Evolutionary conservation across 2,113 vertebrate species (phyloP).

Genomic region (Rhineura floridana): DNA sequence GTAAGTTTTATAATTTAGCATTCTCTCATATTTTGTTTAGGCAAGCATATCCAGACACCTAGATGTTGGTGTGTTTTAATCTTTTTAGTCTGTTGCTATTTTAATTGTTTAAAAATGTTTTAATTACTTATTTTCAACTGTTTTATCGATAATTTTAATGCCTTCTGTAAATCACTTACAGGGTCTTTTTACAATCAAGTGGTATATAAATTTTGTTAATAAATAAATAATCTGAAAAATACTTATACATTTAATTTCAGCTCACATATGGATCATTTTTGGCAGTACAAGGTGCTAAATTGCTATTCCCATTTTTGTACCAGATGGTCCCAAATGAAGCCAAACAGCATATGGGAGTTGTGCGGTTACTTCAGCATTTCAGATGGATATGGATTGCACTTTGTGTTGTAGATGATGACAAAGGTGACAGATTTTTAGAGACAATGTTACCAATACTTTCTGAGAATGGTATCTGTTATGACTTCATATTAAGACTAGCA

Average conservation of each 20-base stretch:
- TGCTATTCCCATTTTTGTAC: conserved; percentile 12
- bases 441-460: neutral
- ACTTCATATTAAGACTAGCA: neutral
- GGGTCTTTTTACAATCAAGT: no score
- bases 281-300: neutral
- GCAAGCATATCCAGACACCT: no score
- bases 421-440: neutral
- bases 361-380: conserved; percentile 17
- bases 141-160: no score
- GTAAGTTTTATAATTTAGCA: no score
- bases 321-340: neutral
- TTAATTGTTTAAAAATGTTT: no score
- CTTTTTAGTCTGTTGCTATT: no score
- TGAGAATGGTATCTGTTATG: neutral
- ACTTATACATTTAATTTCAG: neutral
- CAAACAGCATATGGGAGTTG: neutral
- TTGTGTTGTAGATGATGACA: conserved; percentile 9
- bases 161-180: no score
- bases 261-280: conserved; percentile 24
- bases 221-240: no score
- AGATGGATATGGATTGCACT: conserved; percentile 23
- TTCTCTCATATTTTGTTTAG: no score
- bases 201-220: no score
- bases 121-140: no score
- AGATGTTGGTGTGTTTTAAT: no score